phyloP scores from a whole-genome alignment of 2,797 vertebrate species.

The Clarias platycephalus region DNA sequence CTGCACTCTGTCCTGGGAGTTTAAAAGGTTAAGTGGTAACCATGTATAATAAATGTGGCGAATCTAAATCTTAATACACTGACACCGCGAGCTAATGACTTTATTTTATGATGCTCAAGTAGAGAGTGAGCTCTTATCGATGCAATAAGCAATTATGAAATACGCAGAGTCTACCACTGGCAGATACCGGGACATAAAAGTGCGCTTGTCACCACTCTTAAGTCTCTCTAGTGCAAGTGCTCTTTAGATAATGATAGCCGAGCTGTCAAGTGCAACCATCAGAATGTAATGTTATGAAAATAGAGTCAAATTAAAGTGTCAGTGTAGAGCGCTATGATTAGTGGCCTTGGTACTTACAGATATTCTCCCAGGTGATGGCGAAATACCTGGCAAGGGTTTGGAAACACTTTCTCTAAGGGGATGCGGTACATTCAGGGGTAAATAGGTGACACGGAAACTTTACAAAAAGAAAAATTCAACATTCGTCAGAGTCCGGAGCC shows the following conservation, averaged over 20 bases:
- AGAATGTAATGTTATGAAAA: neutral
- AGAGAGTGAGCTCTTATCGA: neutral
- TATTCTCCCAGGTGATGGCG: neutral
- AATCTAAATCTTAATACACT: neutral
- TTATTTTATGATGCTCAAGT: neutral
- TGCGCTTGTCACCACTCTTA: neutral
- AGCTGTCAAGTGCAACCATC: neutral
- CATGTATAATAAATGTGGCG: neutral
- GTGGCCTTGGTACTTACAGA: neutral
- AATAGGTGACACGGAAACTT: neutral
- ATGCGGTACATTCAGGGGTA: too few relatives aligned
- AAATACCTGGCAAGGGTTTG: neutral
- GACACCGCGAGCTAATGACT: neutral
- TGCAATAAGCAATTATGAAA: conserved; percentile 1
- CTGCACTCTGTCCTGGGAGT: neutral
- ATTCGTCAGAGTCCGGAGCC: neutral
- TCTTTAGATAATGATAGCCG: conserved; percentile 14
- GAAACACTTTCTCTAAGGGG: neutral
- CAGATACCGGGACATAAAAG: neutral
- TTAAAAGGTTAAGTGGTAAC: neutral
- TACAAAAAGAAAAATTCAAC: neutral
- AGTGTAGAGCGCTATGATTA: neutral
- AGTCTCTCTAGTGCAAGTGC: conserved; percentile 6
- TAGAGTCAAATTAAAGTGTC: conserved; percentile 8
- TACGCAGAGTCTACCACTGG: neutral